Evolutionary conservation across 2,888 invertebrate genomes (phyloP).

Genomic region (Alviniconcha strummeri): DNA sequence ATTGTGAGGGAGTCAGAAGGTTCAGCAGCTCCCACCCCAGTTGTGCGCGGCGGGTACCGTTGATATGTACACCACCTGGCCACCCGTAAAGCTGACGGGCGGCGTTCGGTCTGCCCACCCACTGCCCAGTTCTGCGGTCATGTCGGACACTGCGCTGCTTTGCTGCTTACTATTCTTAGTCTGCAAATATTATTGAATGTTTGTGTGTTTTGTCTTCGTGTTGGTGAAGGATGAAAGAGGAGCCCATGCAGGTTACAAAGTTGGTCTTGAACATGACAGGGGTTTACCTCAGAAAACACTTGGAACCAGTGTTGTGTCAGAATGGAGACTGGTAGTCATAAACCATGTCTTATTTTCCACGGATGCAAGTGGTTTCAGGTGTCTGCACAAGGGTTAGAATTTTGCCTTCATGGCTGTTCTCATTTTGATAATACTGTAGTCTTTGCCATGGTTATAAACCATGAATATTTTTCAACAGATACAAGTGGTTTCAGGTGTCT

Average conservation of each 20-base stretch:
- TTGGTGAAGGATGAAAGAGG: neutral
- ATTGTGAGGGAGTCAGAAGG: slow-evolving; percentile 23
- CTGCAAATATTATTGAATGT: neutral
- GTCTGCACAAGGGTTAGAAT: too few relatives aligned
- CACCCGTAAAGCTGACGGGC: slow-evolving; percentile 33
- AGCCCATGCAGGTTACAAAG: neutral
- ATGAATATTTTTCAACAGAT: too few relatives aligned
- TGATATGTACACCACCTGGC: slow-evolving; percentile 19
- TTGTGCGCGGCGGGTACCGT: slow-evolving; percentile 25
- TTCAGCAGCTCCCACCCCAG: slow-evolving; percentile 30
- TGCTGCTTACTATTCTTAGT: slow-evolving; percentile 15
- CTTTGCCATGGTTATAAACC: too few relatives aligned
- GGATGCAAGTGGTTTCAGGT: too few relatives aligned
- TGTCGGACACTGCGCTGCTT: slow-evolving; percentile 34
- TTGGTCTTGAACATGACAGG: neutral
- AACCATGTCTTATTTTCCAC: too few relatives aligned
- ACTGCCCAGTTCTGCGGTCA: slow-evolving; percentile 20
- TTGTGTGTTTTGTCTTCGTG: neutral
- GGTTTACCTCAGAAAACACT: neutral
- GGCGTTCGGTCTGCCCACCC: slow-evolving; percentile 11
- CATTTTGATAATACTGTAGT: too few relatives aligned
- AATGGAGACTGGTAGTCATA: too few relatives aligned
- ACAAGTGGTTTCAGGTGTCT: too few relatives aligned
- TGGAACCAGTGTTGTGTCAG: neutral
- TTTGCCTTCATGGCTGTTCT: too few relatives aligned